Conservation (phyloP, 2,797 vertebrate species). For the Leptatherina wallacei region DNA sequence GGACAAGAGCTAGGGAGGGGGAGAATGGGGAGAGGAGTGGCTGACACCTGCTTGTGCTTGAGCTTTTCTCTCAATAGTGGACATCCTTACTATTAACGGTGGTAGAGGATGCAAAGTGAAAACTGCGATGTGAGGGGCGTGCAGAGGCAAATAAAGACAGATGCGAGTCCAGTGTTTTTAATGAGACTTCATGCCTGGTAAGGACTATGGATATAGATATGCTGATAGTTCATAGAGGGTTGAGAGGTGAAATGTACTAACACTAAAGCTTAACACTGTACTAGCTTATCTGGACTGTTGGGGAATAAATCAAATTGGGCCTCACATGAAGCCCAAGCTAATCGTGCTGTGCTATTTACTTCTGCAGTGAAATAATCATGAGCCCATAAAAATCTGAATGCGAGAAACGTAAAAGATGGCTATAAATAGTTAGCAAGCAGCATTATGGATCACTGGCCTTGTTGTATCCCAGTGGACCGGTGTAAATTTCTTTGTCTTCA, state of each 20-base stretch:
- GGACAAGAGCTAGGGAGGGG: constrained; percentile 33
- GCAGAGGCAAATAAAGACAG: constrained; percentile 31
- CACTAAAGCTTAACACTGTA: constrained; percentile 28
- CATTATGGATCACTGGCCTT: constrained; percentile 74
- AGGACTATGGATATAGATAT: constrained; percentile 31
- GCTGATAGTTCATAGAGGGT: constrained; percentile 36
- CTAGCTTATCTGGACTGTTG: constrained; percentile 57
- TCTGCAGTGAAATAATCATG: constrained; percentile 80
- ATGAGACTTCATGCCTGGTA: constrained; percentile 47
- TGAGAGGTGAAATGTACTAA: constrained; percentile 43
- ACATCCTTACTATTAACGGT: constrained; percentile 51
- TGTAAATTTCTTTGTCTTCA: constrained; percentile 60
- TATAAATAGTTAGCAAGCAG: constrained; percentile 78
- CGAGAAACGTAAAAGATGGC: constrained; percentile 79
- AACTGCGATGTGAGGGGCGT: constrained; percentile 16
- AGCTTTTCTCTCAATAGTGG: constrained; percentile 67
- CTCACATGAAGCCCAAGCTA: constrained; percentile 73
- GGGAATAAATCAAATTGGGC: constrained; percentile 77
- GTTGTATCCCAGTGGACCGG: constrained; percentile 61
- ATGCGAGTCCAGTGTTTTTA: constrained; percentile 32
- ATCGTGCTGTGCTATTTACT: constrained; percentile 80
- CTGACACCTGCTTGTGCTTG: constrained; percentile 85
- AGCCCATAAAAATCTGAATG: constrained; percentile 81
- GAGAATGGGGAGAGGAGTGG: constrained; percentile 37
- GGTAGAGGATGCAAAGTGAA: constrained; percentile 30